These are phyloP conservation scores for Rhipidura dahli DNA, from an alignment of 2,113 vertebrate genomes.

Conservation along the genomic window DNA sequence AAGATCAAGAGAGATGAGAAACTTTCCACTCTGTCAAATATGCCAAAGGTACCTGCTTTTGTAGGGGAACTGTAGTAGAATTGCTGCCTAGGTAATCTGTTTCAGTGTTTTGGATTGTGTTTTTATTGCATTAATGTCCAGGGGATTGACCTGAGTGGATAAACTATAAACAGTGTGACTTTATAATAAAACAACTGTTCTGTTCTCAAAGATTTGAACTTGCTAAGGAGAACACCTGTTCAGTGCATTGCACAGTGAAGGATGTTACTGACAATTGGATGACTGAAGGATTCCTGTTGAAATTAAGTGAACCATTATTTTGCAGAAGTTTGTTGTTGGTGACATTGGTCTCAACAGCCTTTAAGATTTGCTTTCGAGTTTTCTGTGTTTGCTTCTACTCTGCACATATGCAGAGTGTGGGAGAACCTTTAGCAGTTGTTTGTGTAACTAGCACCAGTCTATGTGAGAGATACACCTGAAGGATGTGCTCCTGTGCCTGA, in stretches of 20 bases:
- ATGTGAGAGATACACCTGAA: background rate
- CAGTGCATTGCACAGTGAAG: background rate
- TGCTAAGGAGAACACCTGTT: background rate
- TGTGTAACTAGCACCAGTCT: background rate
- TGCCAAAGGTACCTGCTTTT: constrained; percentile 86
- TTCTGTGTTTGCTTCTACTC: background rate
- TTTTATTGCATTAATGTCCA: background rate
- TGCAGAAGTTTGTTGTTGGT: background rate
- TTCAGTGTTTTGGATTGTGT: background rate
- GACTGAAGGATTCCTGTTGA: background rate
- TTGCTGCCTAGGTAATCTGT: background rate
- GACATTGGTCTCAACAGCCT: background rate
- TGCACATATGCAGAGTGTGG: background rate
- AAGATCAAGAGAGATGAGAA: constrained; percentile 82
- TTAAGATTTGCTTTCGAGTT: background rate
- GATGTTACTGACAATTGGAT: background rate
- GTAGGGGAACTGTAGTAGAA: background rate
- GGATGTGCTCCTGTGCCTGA: background rate
- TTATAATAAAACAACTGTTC: background rate
- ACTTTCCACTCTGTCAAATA: constrained; percentile 89
- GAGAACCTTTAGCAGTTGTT: background rate
- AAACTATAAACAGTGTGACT: background rate
- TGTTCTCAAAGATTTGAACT: background rate
- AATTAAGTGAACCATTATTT: background rate
- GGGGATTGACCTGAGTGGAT: background rate